Evolutionary conservation across 2,888 invertebrate species (phyloP), one percentile per base, ranked within the genome.

Genomic region (Barypeithes pellucidus): DNA sequence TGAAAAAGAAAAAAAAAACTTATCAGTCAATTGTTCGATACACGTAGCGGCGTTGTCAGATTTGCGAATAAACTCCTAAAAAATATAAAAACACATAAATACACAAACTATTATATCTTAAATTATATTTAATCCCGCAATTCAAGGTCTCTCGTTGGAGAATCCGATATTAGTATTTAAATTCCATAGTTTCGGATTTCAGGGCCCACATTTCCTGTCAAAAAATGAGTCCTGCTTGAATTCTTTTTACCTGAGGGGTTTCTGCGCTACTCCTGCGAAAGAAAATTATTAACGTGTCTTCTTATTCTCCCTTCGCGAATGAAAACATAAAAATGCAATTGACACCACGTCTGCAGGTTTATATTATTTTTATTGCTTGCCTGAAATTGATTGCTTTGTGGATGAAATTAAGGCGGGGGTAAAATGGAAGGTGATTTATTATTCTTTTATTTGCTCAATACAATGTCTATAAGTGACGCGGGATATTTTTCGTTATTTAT

Each of bases 271-370:
- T 63, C 63, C 66, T 54, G n/a, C 67, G 24, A 60, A 61, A 41
- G 20, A 61, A 61, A 61, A 41, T 61, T 41, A 45, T 61, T 18
- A 16, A 57, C 16, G 54, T 33, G 33, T 24, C 29, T 52, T 22
- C n/a, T 62, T 63, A 24, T 74, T 75, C 79, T 33, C 67, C 50
- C 39, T 59, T 22, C 50, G 73, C 77, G 79, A 82, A 84, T 82
- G 84, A 84, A 72, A 84, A 83, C 84, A 85, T 84, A 85, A 85
- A 85, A 85, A 83, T 82, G 84, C 85, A 85, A 85, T 85, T 85
- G 85, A 85, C 85, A 85, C 84, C 83, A 80, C 83, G 83, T 82
- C 84, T 84, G 82, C 84, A 84, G 84, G 85, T 85, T 84, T 83
- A 83, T 84, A 83, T 85, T 84, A 84, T 84, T 84, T 84, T 84